Percentiles rank a stretch among this genome's conserved stretches.
These are phyloP conservation scores for Drosophila lini DNA, from an alignment of 1,140 invertebrate genomes.

Conservation along the genomic window DNA sequence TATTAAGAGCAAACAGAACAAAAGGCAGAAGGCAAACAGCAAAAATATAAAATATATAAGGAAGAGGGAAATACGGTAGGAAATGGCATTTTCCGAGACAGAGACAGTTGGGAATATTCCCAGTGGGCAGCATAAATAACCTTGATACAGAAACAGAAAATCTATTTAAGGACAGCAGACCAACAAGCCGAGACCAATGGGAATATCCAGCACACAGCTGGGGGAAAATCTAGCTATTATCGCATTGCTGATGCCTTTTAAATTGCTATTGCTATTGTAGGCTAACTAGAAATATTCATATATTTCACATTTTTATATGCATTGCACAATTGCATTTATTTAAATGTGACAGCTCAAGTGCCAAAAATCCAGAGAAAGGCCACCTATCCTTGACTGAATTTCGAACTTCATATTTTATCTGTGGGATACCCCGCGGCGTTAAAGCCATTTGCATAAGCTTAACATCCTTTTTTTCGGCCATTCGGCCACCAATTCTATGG, in stretches of 20 bases:
- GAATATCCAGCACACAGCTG: constrained; percentile 3
- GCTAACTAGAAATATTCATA: neutral
- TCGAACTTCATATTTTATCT: constrained; percentile 42
- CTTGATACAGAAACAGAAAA: constrained; percentile 57
- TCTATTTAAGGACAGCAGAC: constrained; percentile 60
- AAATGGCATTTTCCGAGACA: constrained; percentile 25
- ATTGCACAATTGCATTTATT: neutral
- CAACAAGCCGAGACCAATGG: constrained; percentile 6
- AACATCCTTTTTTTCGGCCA: constrained; percentile 32
- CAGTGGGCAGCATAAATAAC: constrained; percentile 62
- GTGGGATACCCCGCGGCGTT: constrained; percentile 14
- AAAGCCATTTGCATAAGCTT: constrained; percentile 43
- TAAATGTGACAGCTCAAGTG: constrained; percentile 11
- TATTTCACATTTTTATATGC: constrained; percentile 1
- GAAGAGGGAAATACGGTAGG: constrained; percentile 1
- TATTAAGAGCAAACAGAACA: constrained; percentile 49
- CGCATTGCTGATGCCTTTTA: neutral
- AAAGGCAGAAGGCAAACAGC: constrained; percentile 35
- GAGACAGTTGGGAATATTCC: constrained; percentile 30
- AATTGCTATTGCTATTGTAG: neutral
- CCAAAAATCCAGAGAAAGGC: neutral
- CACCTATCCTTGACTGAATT: constrained; percentile 20
- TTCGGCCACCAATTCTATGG: constrained; percentile 17
- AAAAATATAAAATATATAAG: constrained; percentile 50
- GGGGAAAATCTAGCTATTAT: constrained; percentile 21